Conservation (phyloP, 92 coral and sea anemone genomes). For the Parazoanthus atlanticus region DNA sequence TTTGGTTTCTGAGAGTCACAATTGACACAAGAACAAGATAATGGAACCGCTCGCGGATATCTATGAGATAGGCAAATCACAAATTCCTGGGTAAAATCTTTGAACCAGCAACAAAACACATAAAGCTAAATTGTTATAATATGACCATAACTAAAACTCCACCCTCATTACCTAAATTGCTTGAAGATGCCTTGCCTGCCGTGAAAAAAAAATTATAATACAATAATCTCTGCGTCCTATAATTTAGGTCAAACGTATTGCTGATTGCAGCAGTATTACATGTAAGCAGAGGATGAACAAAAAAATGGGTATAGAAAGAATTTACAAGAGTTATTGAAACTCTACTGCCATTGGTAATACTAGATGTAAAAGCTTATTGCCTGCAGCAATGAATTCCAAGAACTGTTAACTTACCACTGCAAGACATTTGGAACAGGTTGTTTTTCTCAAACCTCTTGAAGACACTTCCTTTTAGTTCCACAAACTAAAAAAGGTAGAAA, state of each 20-base stretch:
- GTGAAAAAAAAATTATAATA: no score
- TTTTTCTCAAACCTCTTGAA: conserved; percentile 98
- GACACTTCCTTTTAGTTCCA: conserved; percentile 96
- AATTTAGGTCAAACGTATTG: no score
- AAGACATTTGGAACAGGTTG: conserved; percentile 97
- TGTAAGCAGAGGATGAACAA: no score
- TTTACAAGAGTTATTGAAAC: background rate
- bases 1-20: conserved; percentile 87
- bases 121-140: no score
- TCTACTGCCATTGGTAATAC: background rate
- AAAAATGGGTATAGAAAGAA: background rate
- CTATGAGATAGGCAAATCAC: conserved; percentile 39
- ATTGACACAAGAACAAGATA: conserved; percentile 81
- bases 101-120: no score
- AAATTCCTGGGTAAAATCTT: background rate
- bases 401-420: conserved; percentile 79
- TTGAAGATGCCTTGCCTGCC: no score
- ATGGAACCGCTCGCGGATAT: conserved; percentile 95
- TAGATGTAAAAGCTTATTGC: background rate
- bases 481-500: conserved; percentile 67
- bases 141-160: no score
- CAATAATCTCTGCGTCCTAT: no score
- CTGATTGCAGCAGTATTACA: no score
- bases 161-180: no score
- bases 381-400: background rate